Percentiles rank a stretch among this genome's conserved stretches.
Evolutionary conservation across 2,888 invertebrate genomes (phyloP).

Genomic region (Gastracanthus pulcherrimus): DNA sequence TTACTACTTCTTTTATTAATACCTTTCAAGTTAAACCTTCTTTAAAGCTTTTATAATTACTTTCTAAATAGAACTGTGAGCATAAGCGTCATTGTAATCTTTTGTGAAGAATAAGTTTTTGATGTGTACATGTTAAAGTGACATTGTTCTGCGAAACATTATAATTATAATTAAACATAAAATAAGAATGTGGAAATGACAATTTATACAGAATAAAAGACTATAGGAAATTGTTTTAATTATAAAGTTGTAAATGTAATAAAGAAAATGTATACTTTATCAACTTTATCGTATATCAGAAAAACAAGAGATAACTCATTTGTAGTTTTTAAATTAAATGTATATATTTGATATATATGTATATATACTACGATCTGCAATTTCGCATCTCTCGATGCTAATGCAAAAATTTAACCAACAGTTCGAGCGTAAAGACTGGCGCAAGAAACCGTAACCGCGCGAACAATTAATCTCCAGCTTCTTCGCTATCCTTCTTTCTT

Average conservation of each 20-base stretch:
- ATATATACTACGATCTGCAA: not conserved
- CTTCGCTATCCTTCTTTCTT: constrained; percentile 8
- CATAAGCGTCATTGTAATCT: constrained; percentile 21
- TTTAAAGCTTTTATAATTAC: constrained; percentile 41
- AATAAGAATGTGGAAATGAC: too few relatives aligned
- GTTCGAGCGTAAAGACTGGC: constrained; percentile 8
- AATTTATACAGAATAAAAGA: too few relatives aligned
- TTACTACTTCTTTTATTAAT: constrained; percentile 25
- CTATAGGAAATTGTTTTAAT: too few relatives aligned
- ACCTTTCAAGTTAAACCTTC: not conserved
- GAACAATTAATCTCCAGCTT: constrained; percentile 41
- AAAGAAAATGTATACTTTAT: too few relatives aligned
- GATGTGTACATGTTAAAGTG: not conserved
- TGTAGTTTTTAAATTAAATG: too few relatives aligned
- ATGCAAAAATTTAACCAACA: constrained; percentile 8
- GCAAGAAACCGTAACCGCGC: constrained; percentile 27
- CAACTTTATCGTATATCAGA: too few relatives aligned
- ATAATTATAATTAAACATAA: too few relatives aligned
- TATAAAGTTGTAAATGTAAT: too few relatives aligned
- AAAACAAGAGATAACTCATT: too few relatives aligned
- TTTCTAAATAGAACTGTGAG: constrained; percentile 16
- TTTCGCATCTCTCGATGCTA: not conserved
- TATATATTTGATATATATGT: too few relatives aligned
- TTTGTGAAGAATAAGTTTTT: not conserved
- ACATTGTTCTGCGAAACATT: constrained; percentile 1